Conservation (phyloP, 30 jellyfish, hydroid and myxozoan genomes). For the Hydra vulgaris region DNA sequence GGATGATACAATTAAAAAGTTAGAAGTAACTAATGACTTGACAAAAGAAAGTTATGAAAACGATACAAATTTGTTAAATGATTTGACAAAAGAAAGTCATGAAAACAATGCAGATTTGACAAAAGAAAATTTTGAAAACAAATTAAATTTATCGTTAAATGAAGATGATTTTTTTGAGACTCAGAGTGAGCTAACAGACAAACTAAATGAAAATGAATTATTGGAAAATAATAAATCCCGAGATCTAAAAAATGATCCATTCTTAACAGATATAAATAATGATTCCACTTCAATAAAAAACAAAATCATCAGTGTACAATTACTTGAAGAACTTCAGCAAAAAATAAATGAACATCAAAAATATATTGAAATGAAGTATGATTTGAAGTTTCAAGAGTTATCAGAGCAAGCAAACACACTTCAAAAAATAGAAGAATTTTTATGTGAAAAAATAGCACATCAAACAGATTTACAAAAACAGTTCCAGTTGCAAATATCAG, state of each 20-base stretch:
- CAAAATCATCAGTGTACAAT: neutral
- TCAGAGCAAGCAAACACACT: slow-evolving; percentile 20
- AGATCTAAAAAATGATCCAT: neutral
- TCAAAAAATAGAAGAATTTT: slow-evolving; percentile 2
- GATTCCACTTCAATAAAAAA: neutral
- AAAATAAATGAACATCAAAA: slow-evolving; percentile 35
- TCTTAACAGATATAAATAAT: neutral
- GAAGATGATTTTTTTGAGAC: neutral
- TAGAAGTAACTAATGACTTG: neutral
- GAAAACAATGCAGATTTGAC: neutral
- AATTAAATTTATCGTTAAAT: too few relatives aligned
- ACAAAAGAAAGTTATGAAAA: neutral
- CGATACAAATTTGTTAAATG: neutral
- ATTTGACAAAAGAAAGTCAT: neutral
- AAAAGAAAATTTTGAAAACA: neutral
- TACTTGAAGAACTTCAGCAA: neutral
- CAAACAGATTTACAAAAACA: slow-evolving; percentile 12
- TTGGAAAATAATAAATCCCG: neutral
- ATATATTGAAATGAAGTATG: slow-evolving; percentile 42
- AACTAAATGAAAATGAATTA: neutral
- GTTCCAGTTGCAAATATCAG: slow-evolving; percentile 35
- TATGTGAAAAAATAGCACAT: slow-evolving; percentile 10
- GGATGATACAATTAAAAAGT: neutral
- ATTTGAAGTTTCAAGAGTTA: slow-evolving; percentile 38
- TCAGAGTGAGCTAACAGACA: neutral